phyloP scores from a whole-genome alignment of 2,888 invertebrate species.

The Ennomos fuscantarius region DNA sequence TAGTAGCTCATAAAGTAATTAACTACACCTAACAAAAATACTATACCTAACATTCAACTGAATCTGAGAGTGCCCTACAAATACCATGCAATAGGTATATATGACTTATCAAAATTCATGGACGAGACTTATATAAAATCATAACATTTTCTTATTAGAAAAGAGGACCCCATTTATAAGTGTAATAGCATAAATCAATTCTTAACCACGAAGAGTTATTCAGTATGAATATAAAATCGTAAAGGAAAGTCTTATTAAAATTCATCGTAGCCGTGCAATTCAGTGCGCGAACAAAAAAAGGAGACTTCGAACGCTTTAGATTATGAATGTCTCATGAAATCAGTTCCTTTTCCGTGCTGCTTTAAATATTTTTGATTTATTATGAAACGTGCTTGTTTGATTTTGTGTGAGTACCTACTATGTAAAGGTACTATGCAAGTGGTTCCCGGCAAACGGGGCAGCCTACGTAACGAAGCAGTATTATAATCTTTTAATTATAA shows the following conservation, averaged over 20 bases:
- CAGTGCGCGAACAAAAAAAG: constrained; percentile 54
- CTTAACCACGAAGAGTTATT: constrained; percentile 56
- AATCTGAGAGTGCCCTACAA: constrained; percentile 1
- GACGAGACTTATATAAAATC: constrained; percentile 36
- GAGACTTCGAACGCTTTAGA: constrained; percentile 46
- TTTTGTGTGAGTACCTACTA: too few relatives aligned
- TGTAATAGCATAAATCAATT: constrained; percentile 69
- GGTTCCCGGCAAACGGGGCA: too few relatives aligned
- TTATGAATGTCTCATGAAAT: constrained; percentile 43
- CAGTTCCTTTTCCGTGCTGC: constrained; percentile 20
- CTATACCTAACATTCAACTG: constrained; percentile 1
- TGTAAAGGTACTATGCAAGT: too few relatives aligned
- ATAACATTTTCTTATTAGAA: constrained; percentile 49
- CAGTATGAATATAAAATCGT: constrained; percentile 63
- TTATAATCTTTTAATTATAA: too few relatives aligned
- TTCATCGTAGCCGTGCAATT: constrained; percentile 61
- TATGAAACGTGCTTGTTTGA: neutral
- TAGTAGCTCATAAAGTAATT: too few relatives aligned
- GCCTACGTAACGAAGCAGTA: too few relatives aligned
- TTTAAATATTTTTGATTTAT: constrained; percentile 16
- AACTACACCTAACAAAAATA: too few relatives aligned
- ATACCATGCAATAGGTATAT: constrained; percentile 7
- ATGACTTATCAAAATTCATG: constrained; percentile 30
- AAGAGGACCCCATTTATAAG: constrained; percentile 55
- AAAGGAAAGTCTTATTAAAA: constrained; percentile 63